Evolutionary conservation across 1,140 invertebrate genomes (phyloP).

Genomic region (Neoseiulus cucumeris): DNA sequence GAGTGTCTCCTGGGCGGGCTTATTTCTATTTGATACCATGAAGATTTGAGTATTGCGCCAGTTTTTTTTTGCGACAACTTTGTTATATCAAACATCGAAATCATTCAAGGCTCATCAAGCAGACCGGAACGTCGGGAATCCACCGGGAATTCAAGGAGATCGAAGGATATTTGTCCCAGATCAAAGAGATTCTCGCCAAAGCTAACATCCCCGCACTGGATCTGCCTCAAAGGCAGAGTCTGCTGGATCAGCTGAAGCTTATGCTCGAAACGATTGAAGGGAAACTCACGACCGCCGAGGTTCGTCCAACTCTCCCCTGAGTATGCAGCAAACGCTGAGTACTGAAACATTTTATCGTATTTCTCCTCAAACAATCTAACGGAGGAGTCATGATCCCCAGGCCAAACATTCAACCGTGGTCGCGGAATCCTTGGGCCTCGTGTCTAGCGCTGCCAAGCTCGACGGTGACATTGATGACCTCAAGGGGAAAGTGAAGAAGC

Average conservation of each 20-base stretch:
- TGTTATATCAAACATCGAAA: slow-evolving; percentile 5
- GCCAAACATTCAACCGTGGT: not conserved
- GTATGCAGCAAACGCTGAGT: no score
- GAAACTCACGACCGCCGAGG: not conserved
- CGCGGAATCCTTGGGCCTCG: not conserved
- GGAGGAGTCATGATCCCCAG: slow-evolving; percentile 11
- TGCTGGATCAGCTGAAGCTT: slow-evolving; percentile 37
- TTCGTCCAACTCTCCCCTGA: slow-evolving; percentile 7
- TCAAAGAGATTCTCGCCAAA: slow-evolving; percentile 52
- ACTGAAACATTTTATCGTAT: no score
- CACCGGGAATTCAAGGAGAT: slow-evolving; percentile 77
- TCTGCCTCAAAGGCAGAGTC: slow-evolving; percentile 39
- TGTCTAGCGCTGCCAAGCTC: not conserved
- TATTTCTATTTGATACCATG: not conserved
- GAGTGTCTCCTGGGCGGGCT: no score
- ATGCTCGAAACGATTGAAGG: slow-evolving; percentile 12
- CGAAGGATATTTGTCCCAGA: slow-evolving; percentile 57
- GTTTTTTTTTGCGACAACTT: slow-evolving; percentile 9
- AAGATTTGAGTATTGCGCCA: not conserved
- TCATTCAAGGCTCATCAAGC: slow-evolving; percentile 40
- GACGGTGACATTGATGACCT: not conserved
- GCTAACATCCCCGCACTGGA: slow-evolving; percentile 48
- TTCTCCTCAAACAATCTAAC: slow-evolving; percentile 32
- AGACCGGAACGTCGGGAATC: slow-evolving; percentile 74
- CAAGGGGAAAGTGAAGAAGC: not conserved